These are phyloP conservation scores for Drosophila phalerata DNA, from an alignment of 2,888 invertebrate genomes.

Conservation along the genomic window DNA sequence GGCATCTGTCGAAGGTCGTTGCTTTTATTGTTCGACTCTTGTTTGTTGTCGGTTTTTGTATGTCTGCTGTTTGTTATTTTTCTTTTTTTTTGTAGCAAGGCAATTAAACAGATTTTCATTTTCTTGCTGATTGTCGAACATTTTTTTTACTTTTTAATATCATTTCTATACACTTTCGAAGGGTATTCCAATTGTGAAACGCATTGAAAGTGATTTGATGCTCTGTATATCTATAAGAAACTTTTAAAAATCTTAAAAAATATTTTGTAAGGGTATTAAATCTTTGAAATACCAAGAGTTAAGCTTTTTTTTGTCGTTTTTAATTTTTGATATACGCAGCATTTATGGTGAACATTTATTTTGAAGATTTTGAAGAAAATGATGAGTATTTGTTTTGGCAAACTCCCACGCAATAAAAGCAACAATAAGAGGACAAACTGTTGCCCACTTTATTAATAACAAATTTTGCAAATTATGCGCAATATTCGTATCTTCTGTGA, in stretches of 20 bases:
- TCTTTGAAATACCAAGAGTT: not conserved
- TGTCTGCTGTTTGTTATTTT: conserved; percentile 5
- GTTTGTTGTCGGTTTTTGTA: conserved; percentile 29
- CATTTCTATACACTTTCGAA: not conserved
- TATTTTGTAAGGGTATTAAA: conserved; percentile 1
- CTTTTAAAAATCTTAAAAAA: not conserved
- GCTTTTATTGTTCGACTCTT: conserved; percentile 58
- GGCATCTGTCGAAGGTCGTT: conserved; percentile 60
- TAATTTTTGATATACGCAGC: conserved; percentile 12
- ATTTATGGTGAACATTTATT: conserved; percentile 25
- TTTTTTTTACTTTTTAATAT: conserved; percentile 10
- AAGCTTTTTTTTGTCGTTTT: not conserved
- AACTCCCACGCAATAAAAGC: conserved; percentile 42
- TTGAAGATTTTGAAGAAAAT: conserved; percentile 18
- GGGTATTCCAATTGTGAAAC: not conserved
- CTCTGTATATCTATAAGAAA: not conserved
- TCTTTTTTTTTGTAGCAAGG: conserved; percentile 37
- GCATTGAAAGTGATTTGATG: conserved; percentile 1
- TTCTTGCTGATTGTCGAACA: conserved; percentile 24
- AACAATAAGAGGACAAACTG: conserved; percentile 33
- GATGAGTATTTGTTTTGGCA: conserved; percentile 5
- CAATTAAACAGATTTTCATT: conserved; percentile 68
- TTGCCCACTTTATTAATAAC: conserved; percentile 33
- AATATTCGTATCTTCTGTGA: conserved; percentile 25
- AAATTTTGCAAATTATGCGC: conserved; percentile 33